A percentile compares a stretch with the other conserved stretches of the same genome.
phyloP scores from a whole-genome alignment of 2,888 invertebrate genomes.

The Tenthredo amoena region DNA sequence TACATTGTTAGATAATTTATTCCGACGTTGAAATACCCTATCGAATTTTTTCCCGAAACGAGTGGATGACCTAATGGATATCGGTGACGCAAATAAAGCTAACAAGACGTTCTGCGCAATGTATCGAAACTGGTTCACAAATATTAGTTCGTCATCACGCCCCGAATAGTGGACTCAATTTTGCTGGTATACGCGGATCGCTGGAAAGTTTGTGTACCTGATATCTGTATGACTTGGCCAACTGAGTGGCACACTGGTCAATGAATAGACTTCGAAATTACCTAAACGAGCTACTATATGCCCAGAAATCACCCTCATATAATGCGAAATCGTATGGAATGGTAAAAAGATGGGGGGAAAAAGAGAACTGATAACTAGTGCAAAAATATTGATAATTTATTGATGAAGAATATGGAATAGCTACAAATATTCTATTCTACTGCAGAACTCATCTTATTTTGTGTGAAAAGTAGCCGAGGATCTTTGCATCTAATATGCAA shows the following conservation, averaged over 20 bases:
- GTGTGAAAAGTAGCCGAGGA: too few relatives aligned
- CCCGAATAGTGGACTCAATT: not conserved
- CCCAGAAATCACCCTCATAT: too few relatives aligned
- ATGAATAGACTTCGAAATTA: too few relatives aligned
- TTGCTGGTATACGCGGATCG: not conserved
- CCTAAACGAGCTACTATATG: too few relatives aligned
- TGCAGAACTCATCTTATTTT: too few relatives aligned
- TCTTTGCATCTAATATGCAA: too few relatives aligned
- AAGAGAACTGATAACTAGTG: too few relatives aligned
- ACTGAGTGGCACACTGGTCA: too few relatives aligned
- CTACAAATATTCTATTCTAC: too few relatives aligned
- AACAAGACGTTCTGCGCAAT: not conserved
- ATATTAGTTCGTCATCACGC: not conserved
- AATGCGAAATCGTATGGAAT: not conserved
- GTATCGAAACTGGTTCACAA: not conserved
- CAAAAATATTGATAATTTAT: too few relatives aligned
- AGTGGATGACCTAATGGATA: not conserved
- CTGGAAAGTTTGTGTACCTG: not conserved
- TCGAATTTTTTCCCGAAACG: not conserved
- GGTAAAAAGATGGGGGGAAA: too few relatives aligned
- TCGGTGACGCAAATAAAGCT: not conserved
- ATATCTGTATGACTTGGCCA: not conserved
- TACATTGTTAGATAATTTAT: not conserved
- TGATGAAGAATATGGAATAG: too few relatives aligned
- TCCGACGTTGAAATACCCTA: not conserved